Conservation (phyloP, 2,888 invertebrate genomes). For the Plutella xylostella region DNA sequence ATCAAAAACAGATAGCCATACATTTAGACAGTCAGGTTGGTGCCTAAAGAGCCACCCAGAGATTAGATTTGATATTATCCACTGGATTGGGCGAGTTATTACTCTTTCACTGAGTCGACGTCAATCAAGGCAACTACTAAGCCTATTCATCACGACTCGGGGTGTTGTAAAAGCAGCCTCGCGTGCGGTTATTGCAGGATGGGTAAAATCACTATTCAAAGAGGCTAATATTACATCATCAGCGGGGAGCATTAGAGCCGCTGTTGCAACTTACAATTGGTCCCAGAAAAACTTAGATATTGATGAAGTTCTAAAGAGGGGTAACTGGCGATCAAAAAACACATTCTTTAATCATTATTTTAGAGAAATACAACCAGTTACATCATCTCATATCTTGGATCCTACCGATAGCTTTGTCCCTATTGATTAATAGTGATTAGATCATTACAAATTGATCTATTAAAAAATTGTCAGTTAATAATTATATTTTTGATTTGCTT, state of each 20-base stretch:
- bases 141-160: neutral
- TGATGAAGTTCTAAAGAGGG: too few relatives aligned
- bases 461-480: too few relatives aligned
- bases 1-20: neutral
- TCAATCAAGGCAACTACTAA: neutral
- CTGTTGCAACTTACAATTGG: neutral
- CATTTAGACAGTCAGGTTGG: conserved; percentile 2
- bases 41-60: neutral
- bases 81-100: neutral
- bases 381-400: too few relatives aligned
- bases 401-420: too few relatives aligned
- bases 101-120: neutral
- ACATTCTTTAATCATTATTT: too few relatives aligned
- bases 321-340: too few relatives aligned
- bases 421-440: too few relatives aligned
- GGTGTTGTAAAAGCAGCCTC: neutral
- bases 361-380: too few relatives aligned
- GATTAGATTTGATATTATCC: neutral
- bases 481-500: too few relatives aligned
- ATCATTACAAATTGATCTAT: too few relatives aligned
- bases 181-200: neutral
- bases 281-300: too few relatives aligned
- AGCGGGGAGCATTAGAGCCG: neutral
- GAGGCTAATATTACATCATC: neutral
- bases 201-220: neutral